Evolutionary conservation across 2,113 vertebrate species (phyloP), one percentile per base, ranked within the genome.

Genomic region (Corythornis cristatus): DNA sequence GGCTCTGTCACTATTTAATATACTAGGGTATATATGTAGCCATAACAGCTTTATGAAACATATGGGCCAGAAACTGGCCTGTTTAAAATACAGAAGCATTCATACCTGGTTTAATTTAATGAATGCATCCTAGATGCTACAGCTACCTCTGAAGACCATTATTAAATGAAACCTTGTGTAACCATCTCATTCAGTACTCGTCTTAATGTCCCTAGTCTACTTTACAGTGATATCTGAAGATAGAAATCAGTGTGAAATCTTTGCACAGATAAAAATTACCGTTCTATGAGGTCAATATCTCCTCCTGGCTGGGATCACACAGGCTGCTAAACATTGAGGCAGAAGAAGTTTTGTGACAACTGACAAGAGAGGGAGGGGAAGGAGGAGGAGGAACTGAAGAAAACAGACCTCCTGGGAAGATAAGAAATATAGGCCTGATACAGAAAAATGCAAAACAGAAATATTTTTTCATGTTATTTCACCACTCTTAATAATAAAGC

Each of bases 61-160:
- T 4, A 17, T 0, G 0, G 10, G 4, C 20, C 42, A 88, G 57
- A 86, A 84, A 45, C 29, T 40, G 5, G 0, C 3, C 14, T 67
- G 22, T 48, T 80, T 74, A 74, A 93, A 83, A 74, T 25, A 35
- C 31, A 40, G 51, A 77, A 51, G 12, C 7, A 31, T 83, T 71
- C 68, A 51, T 26, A 60, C 5, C 33, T 76, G 26, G 8, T 90
- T 67, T 40, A 48, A 54, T 81, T 57, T 0, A 0, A n/a, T 46
- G 28, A 51, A 50, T 66, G 33, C 28, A 42, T 22, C 50, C 62
- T 50, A 46, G 15, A 42, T 7, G 2, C 15, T 60, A 15, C 15
- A 71, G 23, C 19, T 82, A 12, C 17, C 19, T 76, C 31, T 66
- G 43, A 77, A 56, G 58, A 65, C 7, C 26, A 31, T 28, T 42